phyloP scores from a whole-genome alignment of 2,113 vertebrate genomes.

The Panthera leo region DNA sequence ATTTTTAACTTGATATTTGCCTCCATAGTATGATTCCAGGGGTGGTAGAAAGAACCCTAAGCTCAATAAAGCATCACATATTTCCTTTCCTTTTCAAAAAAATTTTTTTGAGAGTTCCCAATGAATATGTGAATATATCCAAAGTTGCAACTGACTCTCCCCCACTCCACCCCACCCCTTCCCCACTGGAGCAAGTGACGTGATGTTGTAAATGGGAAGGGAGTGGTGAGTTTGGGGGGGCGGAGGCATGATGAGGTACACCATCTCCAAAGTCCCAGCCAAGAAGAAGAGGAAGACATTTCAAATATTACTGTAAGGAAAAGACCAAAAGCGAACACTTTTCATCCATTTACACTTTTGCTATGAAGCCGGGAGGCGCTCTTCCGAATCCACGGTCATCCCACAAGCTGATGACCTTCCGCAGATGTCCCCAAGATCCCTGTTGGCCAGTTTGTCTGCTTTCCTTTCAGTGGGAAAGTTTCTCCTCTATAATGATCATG shows the following conservation, averaged over 20 bases:
- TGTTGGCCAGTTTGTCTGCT: not conserved
- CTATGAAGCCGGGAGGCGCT: not conserved
- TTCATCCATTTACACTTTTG: not conserved
- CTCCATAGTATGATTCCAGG: not conserved
- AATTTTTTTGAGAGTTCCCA: not conserved
- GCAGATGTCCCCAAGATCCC: not conserved
- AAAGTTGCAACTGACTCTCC: not conserved
- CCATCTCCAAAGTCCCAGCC: not conserved
- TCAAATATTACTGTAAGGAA: not conserved
- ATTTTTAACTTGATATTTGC: not conserved
- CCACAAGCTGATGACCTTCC: not conserved
- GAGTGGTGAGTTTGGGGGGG: no score
- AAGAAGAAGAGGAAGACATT: not conserved
- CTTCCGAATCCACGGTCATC: not conserved
- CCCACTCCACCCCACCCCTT: no score
- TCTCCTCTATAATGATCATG: not conserved
- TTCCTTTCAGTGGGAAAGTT: not conserved
- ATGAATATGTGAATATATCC: not conserved
- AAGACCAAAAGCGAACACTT: not conserved
- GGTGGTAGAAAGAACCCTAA: not conserved
- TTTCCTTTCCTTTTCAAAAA: not conserved
- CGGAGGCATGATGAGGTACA: not conserved
- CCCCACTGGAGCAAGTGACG: not conserved
- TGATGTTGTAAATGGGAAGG: not conserved
- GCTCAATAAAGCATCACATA: not conserved